phyloP scores from a whole-genome alignment of 2,888 invertebrate species.

The Chloroclysta siterata region DNA sequence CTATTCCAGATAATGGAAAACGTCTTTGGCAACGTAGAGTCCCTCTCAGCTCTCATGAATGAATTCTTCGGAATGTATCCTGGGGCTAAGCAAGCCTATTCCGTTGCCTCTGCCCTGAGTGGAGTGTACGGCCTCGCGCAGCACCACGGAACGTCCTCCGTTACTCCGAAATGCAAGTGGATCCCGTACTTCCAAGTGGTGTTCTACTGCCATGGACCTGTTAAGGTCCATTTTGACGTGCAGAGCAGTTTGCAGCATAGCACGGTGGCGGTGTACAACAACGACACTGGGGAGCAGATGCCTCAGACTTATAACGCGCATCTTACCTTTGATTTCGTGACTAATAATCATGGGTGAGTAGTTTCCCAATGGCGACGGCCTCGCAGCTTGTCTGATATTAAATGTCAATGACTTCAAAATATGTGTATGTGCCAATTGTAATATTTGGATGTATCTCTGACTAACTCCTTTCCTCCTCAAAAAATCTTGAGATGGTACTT shows the following conservation, averaged over 20 bases:
- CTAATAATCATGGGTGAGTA: conserved; percentile 65
- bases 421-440: no score
- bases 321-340: conserved; percentile 64
- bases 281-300: conserved; percentile 62
- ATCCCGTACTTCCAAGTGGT: conserved; percentile 72
- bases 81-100: conserved; percentile 65
- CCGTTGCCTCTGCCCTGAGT: conserved; percentile 67
- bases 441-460: no score
- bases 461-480: no score
- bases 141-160: conserved; percentile 50
- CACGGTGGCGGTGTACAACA: conserved; percentile 65
- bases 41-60: conserved; percentile 69
- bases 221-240: conserved; percentile 72
- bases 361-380: no score
- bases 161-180: conserved; percentile 68
- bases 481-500: no score
- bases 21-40: conserved; percentile 67
- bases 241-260: conserved; percentile 57
- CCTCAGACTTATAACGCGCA: conserved; percentile 67
- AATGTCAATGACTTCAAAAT: no score
- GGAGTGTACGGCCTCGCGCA: conserved; percentile 64
- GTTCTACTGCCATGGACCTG: conserved; percentile 66
- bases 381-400: no score
- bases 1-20: conserved; percentile 71
- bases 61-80: conserved; percentile 73